Evolutionary conservation across 2,113 vertebrate species (phyloP), one percentile per base, ranked within the genome.

Genomic region (Oceanodroma tethys): DNA sequence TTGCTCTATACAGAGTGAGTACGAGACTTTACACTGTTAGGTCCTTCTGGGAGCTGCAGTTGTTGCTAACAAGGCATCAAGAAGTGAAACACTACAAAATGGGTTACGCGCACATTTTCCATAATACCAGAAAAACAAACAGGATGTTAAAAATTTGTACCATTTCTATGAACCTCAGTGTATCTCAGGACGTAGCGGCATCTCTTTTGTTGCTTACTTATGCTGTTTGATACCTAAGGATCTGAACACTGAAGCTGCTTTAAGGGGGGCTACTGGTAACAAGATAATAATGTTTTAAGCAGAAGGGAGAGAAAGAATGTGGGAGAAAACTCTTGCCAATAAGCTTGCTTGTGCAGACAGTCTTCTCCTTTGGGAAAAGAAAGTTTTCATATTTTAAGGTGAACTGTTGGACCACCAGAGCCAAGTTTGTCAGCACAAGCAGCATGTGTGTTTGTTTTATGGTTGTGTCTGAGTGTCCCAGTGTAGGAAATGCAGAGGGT

Each of bases 61-160:
- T 86, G 91, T 21, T 94, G 50, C 93, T 97, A 97, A 97, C 82
- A 81, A 94, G 91, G 68, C 78, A 29, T 30, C 30, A 13, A 87
- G 88, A 80, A 93, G 52, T 26, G 65, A 89, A 95, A 87, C 32
- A 38, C 72, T 81, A 42, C n/a, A 84, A 96, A 93, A 4, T 78
- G 83, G 50, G 58, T 75, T 86, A 74, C 80, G 25, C 79, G 30
- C 63, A 63, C 8, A 3, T 59, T 93, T 83, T 79, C 67, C 53
- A 36, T 71, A 73, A 71, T 16, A 47, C 16, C 20, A 34, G 74
- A 20, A 73, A 96, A 94, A 85, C 73, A 87, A 97, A 88, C 34
- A 59, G 42, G 65, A 4, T 80, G 40, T 60, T 89, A 29, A 40
- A 68, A 75, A 67, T 80, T 11, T 82, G 71, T 76, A 67, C 40